Base-by-base conservation (phyloP, 2,888 invertebrate genomes). In the Argynnis bischoffii region DNA sequence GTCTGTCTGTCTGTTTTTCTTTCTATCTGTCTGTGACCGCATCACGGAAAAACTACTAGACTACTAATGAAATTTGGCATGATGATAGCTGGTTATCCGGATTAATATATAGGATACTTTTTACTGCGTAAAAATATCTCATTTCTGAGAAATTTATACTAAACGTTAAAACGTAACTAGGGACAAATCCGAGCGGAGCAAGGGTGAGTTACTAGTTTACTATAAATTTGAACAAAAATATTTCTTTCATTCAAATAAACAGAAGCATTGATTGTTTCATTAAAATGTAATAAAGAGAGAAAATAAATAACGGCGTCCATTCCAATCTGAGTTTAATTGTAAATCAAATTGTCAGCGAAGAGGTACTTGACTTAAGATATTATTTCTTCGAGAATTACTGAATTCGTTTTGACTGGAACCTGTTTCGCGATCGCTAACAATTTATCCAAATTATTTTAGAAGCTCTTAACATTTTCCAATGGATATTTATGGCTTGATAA, bases 241-340 rank as follows among this genome's bases (percentile, higher is more conserved):
- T 61, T 35, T 41, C 18, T 53, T 21, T 35, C 16, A 35, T 18
- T 16, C 16, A 14, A 41, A 61, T 61, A 50, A 50, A 61, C 26
- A 51, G 5, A 41, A 48, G 13, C 26, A 46, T 55, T 31, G 31
- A 51, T 79, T 78, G 75, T 70, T 69, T 73, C 72, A 77, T 57
- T 72, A 55, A 67, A 72, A 64, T 64, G 63, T 70, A 65, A 70
- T 63, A 66, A 18, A 18, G 66, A 67, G 67, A 69, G 57, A 47
- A 65, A 67, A 70, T 56, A 72, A 74, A 69, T 53, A 72, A 69
- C 67, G 55, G 56, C 26, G 67, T 65, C 64, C 64, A 53, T 64
- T 70, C 66, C 68, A 73, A 74, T 76, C 65, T 64, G 56, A 68
- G 71, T 64, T 74, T 71, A 75, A 76, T 76, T 74, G 72, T 60